Evolutionary conservation across 2,797 vertebrate species (phyloP), one percentile per base, ranked within the genome.

Genomic region (Macroramphosus scolopax): DNA sequence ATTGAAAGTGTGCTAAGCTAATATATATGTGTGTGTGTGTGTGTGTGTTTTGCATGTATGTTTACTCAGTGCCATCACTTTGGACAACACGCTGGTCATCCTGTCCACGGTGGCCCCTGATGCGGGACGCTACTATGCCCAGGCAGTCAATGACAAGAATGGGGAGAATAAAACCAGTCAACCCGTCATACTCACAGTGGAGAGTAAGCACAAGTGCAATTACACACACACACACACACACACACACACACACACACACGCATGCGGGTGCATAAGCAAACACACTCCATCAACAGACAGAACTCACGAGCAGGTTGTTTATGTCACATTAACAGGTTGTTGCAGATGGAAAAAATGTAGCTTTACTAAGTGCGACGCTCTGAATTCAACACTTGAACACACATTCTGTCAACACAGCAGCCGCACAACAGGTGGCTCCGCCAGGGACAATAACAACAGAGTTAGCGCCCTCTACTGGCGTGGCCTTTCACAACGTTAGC

Each of bases 91-190:
- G 0, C 89, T 99, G 16, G 95, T 97, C 82, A 97, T 98, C 83
- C 88, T 98, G 78, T 97, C 96, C 18, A 93, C 94, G 0, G 96
- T 98, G 72, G 94, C 95, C 0, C 94, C 96, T 0, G 96, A 99
- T 0, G 92, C 94, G 0, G 96, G 96, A 5, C 91, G 93, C 6
- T 99, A 99, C 88, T 98, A 97, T 0, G 94, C 95, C 44, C 96
- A 98, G 80, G 96, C 95, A 0, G 96, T 98, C 54, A 99, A 99
- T 0, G 96, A 99, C 88, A 97, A 96, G 89, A 99, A 98, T 0
- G 96, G 96, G 0, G 96, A 99, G 72, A 99, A 98, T 90, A 99
- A 98, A 88, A 98, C 96, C 28, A 98, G 96, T 75, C 94, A 96
- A 81, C 94, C 95, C 30, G 88, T 97, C 83, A 89, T 83, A 1